Base-by-base conservation (phyloP, 2,113 vertebrate genomes). In the Globicephala melas region DNA sequence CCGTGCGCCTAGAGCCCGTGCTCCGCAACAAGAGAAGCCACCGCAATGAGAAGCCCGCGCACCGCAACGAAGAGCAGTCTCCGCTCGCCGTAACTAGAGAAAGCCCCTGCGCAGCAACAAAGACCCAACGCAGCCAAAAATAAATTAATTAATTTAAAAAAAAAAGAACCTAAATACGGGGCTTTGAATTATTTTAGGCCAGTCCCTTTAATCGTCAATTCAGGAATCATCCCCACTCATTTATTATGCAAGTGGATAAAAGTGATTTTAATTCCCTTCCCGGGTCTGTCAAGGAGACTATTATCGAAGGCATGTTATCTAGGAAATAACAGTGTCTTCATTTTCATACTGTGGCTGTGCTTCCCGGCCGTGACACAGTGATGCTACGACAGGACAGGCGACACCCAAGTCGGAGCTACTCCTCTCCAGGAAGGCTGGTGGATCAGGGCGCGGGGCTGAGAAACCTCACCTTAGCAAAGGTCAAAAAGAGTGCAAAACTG, bases 381-480 rank as follows among this genome's bases (percentile, higher is more conserved):
- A 17, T 8, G 1, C 44, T 55, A 23, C 0, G 26, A 65, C 0
- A 44, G 25, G 8, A 65, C 0, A 44, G 25, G 8, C 31, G n/a
- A 15, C 33, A 33, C 12, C 55, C 4, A 28, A 12, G 9, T 2
- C 10, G 3, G 36, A 5, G 33, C 47, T 23, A 10, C 84, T 7
- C 4, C 5, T 4, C 31, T 5, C 36, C 50, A 47, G 31, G 41
- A 41, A 50, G 47, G 36, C 70, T 4, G 55, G 25, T 18, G 5
- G 17, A 5, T 26, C 26, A 1, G 25, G 31, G 5, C n/a, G 14
- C 28, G 0, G 41, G 20, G 60, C 47, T 17, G 17, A 50, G 50
- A 31, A 13, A 11, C 73, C 38, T 31, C 44, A 31, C 74, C 28
- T 9, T 14, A 7, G 17, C 73, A 68, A 4, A 15, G n/a, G 53